Percentiles rank a stretch among this genome's conserved stretches.
phyloP scores from a whole-genome alignment of 2,797 vertebrate genomes.

The Myotis pilosus region DNA sequence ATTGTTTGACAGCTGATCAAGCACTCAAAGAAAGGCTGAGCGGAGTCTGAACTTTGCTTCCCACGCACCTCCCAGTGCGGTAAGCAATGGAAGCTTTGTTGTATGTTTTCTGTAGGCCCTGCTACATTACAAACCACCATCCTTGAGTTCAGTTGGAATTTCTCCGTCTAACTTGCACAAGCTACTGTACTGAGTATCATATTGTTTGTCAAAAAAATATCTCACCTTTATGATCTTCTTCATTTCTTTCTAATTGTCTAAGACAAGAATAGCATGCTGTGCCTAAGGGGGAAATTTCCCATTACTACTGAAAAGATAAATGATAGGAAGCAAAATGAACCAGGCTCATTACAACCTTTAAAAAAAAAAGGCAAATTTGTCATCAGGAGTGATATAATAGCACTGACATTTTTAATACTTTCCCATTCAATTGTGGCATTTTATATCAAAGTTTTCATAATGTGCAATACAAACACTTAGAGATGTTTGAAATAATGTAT shows the following conservation, averaged over 20 bases:
- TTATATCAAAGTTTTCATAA: slow-evolving; percentile 76
- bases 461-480: slow-evolving; percentile 78
- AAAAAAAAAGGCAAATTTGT: slow-evolving; percentile 76
- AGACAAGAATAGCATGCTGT: slow-evolving; percentile 79
- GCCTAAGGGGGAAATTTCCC: slow-evolving; percentile 81
- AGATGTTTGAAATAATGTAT: slow-evolving; percentile 75
- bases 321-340: slow-evolving; percentile 80
- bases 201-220: slow-evolving; percentile 78
- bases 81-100: slow-evolving; percentile 45
- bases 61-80: neutral
- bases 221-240: slow-evolving; percentile 82
- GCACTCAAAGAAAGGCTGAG: slow-evolving; percentile 8
- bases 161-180: slow-evolving; percentile 58
- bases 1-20: slow-evolving; percentile 47
- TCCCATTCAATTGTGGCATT: slow-evolving; percentile 76
- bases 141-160: slow-evolving; percentile 66
- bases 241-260: slow-evolving; percentile 82
- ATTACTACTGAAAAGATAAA: slow-evolving; percentile 82
- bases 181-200: slow-evolving; percentile 43
- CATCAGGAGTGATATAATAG: slow-evolving; percentile 81
- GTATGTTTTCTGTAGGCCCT: slow-evolving; percentile 26
- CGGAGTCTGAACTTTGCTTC: slow-evolving; percentile 41
- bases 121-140: slow-evolving; percentile 7
- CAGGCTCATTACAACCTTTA: slow-evolving; percentile 78
- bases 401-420: slow-evolving; percentile 79